Evolutionary conservation across 2,888 invertebrate species (phyloP), one percentile per base, ranked within the genome.

Genomic region (Agrochola circellaris): DNA sequence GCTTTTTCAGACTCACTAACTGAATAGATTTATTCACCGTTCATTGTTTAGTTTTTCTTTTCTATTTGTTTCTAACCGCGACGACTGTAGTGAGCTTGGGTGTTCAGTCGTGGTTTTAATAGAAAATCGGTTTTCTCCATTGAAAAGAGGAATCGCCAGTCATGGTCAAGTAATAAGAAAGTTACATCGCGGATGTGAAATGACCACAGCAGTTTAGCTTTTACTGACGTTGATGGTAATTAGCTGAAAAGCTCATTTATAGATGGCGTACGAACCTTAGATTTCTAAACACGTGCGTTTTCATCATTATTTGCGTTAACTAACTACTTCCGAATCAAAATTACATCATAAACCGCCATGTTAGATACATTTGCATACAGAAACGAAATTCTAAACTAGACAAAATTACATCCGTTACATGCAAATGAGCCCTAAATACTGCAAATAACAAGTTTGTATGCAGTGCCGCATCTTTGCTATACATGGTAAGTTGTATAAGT

Each of bases 401-500:
- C 42, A 64, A 75, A 82, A 85, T 82, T 68, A 75, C 66, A 73
- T 45, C 73, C 71, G 38, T 34, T 61, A 73, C 64, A 82, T 87
- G 79, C 69, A 86, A 87, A 84, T 76, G 62, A 76, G 64, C 38
- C 38, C 76, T 81, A 77, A 83, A 75, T 69, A 67, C 70, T 68
- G 73, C 76, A 75, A 87, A 77, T 77, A 72, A 75, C 75, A 66
- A 54, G 71, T 88, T 83, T 75, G 61, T 73, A 86, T 87, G 82
- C 83, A 66, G 73, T 78, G 75, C 69, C 64, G 30, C 82, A 73
- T 87, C 77, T 79, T 76, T 54, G 20, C 67, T 73, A 11, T 82
- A 79, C 45, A 82, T 62, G 62, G 80, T 74, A 80, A 86, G 86
- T 83, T 79, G 83, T 73, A 83, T 84, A 86, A 89, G 84, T 89